Conservation (phyloP, 1,140 invertebrate genomes). For the Neodiprion pinetum region DNA sequence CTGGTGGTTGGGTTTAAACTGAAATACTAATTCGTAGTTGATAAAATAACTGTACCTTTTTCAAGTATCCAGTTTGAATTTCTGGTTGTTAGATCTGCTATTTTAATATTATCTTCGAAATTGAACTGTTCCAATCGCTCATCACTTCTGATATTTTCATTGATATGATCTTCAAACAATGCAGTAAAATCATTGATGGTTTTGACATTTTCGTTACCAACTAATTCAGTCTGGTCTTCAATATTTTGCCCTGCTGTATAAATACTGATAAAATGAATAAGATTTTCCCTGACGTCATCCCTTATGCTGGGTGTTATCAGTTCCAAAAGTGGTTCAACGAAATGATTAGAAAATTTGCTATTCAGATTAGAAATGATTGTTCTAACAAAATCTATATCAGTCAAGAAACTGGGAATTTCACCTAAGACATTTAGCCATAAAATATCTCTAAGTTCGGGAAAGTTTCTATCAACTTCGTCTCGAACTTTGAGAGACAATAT, state of each 20-base stretch:
- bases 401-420: slow-evolving; percentile 40
- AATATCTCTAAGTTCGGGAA: slow-evolving; percentile 38
- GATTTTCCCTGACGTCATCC: slow-evolving; percentile 28
- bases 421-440: slow-evolving; percentile 39
- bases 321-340: slow-evolving; percentile 43
- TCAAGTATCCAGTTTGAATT: slow-evolving; percentile 42
- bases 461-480: slow-evolving; percentile 29
- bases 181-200: slow-evolving; percentile 39
- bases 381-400: slow-evolving; percentile 40
- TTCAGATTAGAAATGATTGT: slow-evolving; percentile 44
- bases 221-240: not conserved
- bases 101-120: slow-evolving; percentile 11
- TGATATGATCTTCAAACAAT: not conserved
- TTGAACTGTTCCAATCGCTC: not conserved
- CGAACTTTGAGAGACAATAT: slow-evolving; percentile 34
- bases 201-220: slow-evolving; percentile 35
- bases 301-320: slow-evolving; percentile 34
- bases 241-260: slow-evolving; percentile 26
- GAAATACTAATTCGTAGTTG: not conserved
- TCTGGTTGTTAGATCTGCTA: slow-evolving; percentile 39
- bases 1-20: slow-evolving; percentile 12
- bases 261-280: slow-evolving; percentile 43
- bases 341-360: slow-evolving; percentile 39
- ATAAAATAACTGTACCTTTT: slow-evolving; percentile 21
- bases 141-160: not conserved